A percentile compares a stretch with the other conserved stretches of the same genome.
Evolutionary conservation across 2,113 vertebrate species (phyloP).

Genomic region (Rattus norvegicus): GRCr8 NC_086039.1:58287001-58287500

Average conservation of each 20-base stretch:
- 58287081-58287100: constrained; percentile 5
- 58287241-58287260: not conserved
- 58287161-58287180: not conserved
- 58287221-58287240: not conserved
- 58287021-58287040: not conserved
- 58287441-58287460: not conserved
- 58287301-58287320: not conserved
- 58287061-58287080: constrained; percentile 2
- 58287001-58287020: not conserved
- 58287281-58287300: too few relatives aligned
- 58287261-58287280: not conserved
- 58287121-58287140: not conserved
- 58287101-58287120: constrained; percentile 40
- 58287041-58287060: constrained; percentile 21
- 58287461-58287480: constrained; percentile 23
- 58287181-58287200: not conserved
- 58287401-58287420: not conserved
- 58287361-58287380: not conserved
- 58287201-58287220: not conserved
- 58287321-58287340: not conserved
- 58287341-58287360: not conserved
- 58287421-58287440: not conserved
- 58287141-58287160: not conserved
- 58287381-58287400: constrained; percentile 39
- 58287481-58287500: not conserved